These are phyloP conservation scores for Cichladusa arquata DNA, from an alignment of 2,113 vertebrate species.

Conservation along the genomic window DNA sequence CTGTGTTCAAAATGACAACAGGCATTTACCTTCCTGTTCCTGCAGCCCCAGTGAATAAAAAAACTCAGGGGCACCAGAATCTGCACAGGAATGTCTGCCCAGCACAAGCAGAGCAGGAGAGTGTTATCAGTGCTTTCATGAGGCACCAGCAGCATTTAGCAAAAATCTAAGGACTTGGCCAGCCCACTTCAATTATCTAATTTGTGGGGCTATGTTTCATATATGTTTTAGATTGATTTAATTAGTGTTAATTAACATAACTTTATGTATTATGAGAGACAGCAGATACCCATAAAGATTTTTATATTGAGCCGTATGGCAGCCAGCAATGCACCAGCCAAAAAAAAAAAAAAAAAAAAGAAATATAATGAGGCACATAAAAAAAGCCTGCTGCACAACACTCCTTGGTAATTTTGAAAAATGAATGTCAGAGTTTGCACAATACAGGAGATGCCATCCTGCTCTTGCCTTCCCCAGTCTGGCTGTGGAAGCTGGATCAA, in stretches of 20 bases:
- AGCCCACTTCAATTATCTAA: background rate
- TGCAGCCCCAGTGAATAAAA: background rate
- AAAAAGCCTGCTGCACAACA: slow-evolving; percentile 42
- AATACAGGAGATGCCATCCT: background rate
- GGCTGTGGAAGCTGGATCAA: background rate
- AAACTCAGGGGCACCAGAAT: background rate
- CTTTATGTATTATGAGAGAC: slow-evolving; percentile 42
- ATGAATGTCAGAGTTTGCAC: background rate
- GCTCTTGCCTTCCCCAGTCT: background rate
- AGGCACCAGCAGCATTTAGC: background rate
- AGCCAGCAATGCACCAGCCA: slow-evolving; percentile 21
- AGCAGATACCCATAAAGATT: slow-evolving; percentile 48
- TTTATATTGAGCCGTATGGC: slow-evolving; percentile 41
- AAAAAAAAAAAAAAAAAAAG: slow-evolving; percentile 50
- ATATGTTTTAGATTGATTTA: slow-evolving; percentile 7
- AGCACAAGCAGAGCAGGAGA: background rate
- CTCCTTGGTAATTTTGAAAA: slow-evolving; percentile 23
- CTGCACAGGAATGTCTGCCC: background rate
- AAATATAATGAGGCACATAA: slow-evolving; percentile 11
- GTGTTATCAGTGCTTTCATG: background rate
- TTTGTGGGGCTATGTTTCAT: background rate
- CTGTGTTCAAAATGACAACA: background rate
- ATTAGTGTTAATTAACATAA: slow-evolving; percentile 12
- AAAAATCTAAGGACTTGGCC: background rate
- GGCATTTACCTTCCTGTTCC: background rate